Base-by-base conservation (phyloP, 64 coral and sea anemone genomes). In the Hydrozoanthus tunicans region DNA sequence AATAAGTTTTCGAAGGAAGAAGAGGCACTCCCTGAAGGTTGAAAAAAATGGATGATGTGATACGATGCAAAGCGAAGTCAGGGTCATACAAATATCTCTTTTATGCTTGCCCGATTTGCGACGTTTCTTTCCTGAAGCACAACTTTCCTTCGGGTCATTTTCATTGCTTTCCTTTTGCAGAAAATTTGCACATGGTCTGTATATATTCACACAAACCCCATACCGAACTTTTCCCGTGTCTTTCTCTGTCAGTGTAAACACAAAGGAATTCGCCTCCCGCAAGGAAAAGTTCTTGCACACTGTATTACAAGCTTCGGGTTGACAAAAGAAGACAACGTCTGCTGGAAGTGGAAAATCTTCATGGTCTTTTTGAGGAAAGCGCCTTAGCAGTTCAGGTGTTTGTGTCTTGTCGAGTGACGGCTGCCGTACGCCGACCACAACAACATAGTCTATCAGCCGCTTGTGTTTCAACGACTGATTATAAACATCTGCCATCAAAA, bases 31-130 rank as follows among this genome's bases (percentile, higher is more conserved):
- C 92, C 97, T 95, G 71, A 96, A 99, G 14, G 94, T 93, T 3
- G 97, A 93, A 86, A 95, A 99, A 91, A 99, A 93, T 2, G 97
- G 94, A 92, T 99, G 94, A 99, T 99, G 97, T 43, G 97, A 99
- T 60, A 99, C 72, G 56, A 99, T 95, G 52, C 94, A 99, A 17
- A 99, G 62, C 1, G 97, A 99, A 13, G 97, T 99, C 51, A 96
- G 83, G 73, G 94, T 95, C 97, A 99, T 99, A 54, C 97, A 99
- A 57, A 95, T 94, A 55, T 93, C 82, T 15, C 94, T 86, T 70
- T 86, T 95, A 59, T 90, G 62, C 68, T 89, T 79, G 68, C 84
- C 56, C 8, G 80, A 75, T 82, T 79, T 81, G 9, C 85, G 88
- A 5, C 95, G 95, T 73, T 91, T 92, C 57, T 90, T 93, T 58